Evolutionary conservation across 35 echinoderm and acorn worm species (phyloP), one percentile per base, ranked within the genome.

Genomic region (Eucidaris tribuloides): DNA sequence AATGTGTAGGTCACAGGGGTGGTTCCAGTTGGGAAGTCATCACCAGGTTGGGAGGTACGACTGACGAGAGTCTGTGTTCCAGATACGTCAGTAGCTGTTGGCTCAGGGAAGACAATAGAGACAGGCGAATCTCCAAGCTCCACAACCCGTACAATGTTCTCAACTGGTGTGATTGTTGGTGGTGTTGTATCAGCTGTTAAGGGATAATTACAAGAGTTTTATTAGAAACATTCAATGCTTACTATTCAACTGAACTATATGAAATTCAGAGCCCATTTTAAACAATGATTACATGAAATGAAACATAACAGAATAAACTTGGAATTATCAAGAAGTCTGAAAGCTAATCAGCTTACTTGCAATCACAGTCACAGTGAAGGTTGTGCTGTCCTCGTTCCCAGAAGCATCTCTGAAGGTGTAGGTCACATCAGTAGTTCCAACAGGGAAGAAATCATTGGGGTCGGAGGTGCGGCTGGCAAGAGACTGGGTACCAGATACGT

Each of bases 341-440:
- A 54, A 54, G 13, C 48, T 17, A 54, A 13, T 54, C 2, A 62
- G 4, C 23, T 37, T 72, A 72, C 66, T 39, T 72, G 36, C 66
- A 32, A 72, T 42, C n/a, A 86, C 93, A 42, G 71, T 91, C n/a
- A 96, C 62, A 61, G 89, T 84, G 64, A 96, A 87, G 2, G 50
- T 37, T 35, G 88, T 87, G 2, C 37, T 7, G 25, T 66, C 79
- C 7, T 60, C 22, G 23, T 91, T 96, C 34, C 88, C 88, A 44
- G 65, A 41, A 40, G 77, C 48, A 72, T 96, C 93, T 7, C 19
- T 45, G 37, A 91, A 90, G 1, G 40, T 58, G 76, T 96, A 96
- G 1, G 4, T 5, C 20, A 96, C 88, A 34, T 35, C 5, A 1
- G 83, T 55, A 56, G 48, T 23, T n/a, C 89, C 82, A 40, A 71